Evolutionary conservation across 2,888 invertebrate genomes (phyloP), one percentile per base, ranked within the genome.

Genomic region (Chloroclysta siterata): DNA sequence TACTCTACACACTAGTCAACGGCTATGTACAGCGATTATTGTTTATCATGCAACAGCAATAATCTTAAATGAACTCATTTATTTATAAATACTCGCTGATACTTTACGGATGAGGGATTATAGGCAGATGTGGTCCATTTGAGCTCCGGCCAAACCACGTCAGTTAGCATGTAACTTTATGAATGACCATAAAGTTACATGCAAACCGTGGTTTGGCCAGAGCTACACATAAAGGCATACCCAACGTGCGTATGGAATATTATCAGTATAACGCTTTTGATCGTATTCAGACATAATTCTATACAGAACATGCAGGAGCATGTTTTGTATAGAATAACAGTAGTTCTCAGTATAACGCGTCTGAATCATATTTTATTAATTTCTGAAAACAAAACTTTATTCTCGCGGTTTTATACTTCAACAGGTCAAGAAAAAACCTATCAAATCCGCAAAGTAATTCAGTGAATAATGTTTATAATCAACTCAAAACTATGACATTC

Each of bases 1-100:
- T 80, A 78, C 83, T 84, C 92, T 92, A 92, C 89, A 82, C 80
- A 93, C 91, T 91, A 92, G 81, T 90, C 83, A 92, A 92, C 90
- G 81, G 85, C 84, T 91, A 92, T 93, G 63, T 91, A 92, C 91
- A 92, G 87, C 87, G 73, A 72, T 77, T 73, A 77, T 69, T 71
- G 69, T 54, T 17, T 67, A 71, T 56, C 50, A 65, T 68, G 71
- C 70, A 66, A 69, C 67, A 70, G 61, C 64, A 77, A 68, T 62
- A 57, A 72, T 64, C 68, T 63, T 59, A 58, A 63, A 72, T 42
- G 11, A 52, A 61, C 42, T 55, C 36, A 58, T n/a, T n/a, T 53
- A 36, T 36, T 52, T 13, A 44, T 51, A 50, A 28, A 28, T 36
- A 61, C 55, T 51, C n/a, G 54, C 28, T 22, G 11, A 52, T 17